Percentiles rank a stretch among this genome's conserved stretches.
Evolutionary conservation across 2,113 vertebrate genomes (phyloP).

Genomic region (Microcebus ravelobensis): DNA sequence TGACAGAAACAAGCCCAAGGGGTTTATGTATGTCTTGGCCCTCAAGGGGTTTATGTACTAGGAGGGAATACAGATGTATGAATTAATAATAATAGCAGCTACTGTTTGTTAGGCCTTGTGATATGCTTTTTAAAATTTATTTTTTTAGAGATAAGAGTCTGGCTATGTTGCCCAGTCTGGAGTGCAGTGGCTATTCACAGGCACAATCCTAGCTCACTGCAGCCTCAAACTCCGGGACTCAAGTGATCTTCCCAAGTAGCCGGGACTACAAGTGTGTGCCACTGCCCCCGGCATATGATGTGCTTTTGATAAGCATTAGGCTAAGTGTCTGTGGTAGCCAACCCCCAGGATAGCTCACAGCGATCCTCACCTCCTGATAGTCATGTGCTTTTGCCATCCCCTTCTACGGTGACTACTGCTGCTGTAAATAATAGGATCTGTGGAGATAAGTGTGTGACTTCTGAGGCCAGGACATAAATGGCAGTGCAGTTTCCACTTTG

Average conservation of each 20-base stretch:
- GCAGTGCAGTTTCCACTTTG: background rate
- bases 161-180: background rate
- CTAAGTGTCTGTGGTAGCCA: background rate
- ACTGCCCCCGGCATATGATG: background rate
- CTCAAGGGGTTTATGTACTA: background rate
- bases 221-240: background rate
- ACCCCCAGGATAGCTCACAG: background rate
- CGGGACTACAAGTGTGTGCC: background rate
- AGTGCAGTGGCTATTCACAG: background rate
- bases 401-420: background rate
- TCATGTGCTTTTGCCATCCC: background rate
- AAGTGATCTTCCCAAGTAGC: background rate
- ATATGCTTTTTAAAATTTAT: background rate
- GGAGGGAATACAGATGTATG: background rate
- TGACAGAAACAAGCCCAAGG: background rate
- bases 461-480: background rate
- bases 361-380: background rate
- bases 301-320: background rate
- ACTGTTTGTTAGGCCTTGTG: background rate
- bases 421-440: slow-evolving; percentile 51
- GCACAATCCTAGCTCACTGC: background rate
- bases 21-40: background rate
- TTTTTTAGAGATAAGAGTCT: background rate
- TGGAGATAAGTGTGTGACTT: slow-evolving; percentile 14
- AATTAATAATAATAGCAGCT: slow-evolving; percentile 4